These are phyloP conservation scores for Lutjanus argentimaculatus DNA, from an alignment of 2,797 vertebrate species.

Conservation along the genomic window DNA sequence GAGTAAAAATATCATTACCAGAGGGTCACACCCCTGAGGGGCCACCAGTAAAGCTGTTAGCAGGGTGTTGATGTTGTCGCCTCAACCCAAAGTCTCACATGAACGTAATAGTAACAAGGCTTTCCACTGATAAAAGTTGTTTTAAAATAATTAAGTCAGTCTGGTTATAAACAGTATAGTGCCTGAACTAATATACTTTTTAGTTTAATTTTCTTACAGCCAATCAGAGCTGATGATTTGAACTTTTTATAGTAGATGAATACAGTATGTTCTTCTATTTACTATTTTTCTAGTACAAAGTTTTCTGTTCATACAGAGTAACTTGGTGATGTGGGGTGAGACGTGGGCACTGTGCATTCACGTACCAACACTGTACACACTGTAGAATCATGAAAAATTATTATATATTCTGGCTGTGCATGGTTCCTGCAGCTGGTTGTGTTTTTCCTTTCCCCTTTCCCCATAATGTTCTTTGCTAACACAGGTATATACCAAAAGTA, in stretches of 20 bases:
- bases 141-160: background rate
- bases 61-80: constrained; percentile 50
- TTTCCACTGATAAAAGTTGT: background rate
- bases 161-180: background rate
- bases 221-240: background rate
- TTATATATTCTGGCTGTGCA: background rate
- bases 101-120: background rate
- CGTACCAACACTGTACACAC: background rate
- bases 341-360: background rate
- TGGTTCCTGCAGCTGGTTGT: background rate
- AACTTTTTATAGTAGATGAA: constrained; percentile 2
- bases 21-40: constrained; percentile 38
- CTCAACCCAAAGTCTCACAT: constrained; percentile 12
- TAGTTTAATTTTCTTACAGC: background rate
- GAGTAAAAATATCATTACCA: constrained; percentile 61
- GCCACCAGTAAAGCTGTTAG: constrained; percentile 51
- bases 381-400: background rate
- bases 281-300: constrained; percentile 16
- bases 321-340: background rate
- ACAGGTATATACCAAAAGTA: constrained; percentile 35
- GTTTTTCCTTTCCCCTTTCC: constrained; percentile 9
- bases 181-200: background rate
- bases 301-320: constrained; percentile 30
- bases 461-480: constrained; percentile 12
- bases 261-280: background rate